These are phyloP conservation scores for Chloroclysta siterata DNA, from an alignment of 2,888 invertebrate species.

Conservation along the genomic window DNA sequence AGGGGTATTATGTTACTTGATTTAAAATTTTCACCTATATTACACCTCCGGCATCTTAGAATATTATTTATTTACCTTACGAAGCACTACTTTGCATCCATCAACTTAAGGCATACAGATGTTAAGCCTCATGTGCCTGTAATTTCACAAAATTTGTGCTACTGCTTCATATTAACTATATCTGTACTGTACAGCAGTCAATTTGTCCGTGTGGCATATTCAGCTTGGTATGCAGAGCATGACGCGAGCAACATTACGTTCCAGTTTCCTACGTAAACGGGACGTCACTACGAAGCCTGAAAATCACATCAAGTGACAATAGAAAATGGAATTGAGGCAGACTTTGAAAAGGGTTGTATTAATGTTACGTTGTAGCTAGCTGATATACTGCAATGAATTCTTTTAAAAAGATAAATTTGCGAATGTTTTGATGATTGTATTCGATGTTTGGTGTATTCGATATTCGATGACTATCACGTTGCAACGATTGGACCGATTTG, in stretches of 20 bases:
- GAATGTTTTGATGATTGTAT: too few species aligned
- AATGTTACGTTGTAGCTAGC: slow-evolving; percentile 1
- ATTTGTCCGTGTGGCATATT: slow-evolving; percentile 59
- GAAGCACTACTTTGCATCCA: too few species aligned
- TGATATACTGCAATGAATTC: neutral
- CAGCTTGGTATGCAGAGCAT: slow-evolving; percentile 56
- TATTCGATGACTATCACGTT: too few species aligned
- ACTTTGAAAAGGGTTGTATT: slow-evolving; percentile 43
- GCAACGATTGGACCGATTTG: too few species aligned
- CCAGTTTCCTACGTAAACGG: slow-evolving; percentile 57
- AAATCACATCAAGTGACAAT: slow-evolving; percentile 66
- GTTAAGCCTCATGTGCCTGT: too few species aligned
- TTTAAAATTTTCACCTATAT: too few species aligned
- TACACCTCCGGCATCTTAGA: neutral
- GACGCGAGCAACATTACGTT: slow-evolving; percentile 65
- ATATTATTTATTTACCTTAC: too few species aligned
- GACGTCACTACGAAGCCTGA: slow-evolving; percentile 59
- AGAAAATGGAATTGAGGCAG: slow-evolving; percentile 55
- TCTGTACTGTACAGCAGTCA: slow-evolving; percentile 53
- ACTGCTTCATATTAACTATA: slow-evolving; percentile 20
- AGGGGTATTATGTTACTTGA: too few species aligned
- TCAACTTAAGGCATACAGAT: too few species aligned
- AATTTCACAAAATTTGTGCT: slow-evolving; percentile 6
- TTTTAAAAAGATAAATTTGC: too few species aligned
- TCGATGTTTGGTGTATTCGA: too few species aligned